A percentile compares a stretch with the other conserved stretches of the same genome.
Evolutionary conservation across 2,797 vertebrate species (phyloP).

Genomic region (Acanthurus lineatus): DNA sequence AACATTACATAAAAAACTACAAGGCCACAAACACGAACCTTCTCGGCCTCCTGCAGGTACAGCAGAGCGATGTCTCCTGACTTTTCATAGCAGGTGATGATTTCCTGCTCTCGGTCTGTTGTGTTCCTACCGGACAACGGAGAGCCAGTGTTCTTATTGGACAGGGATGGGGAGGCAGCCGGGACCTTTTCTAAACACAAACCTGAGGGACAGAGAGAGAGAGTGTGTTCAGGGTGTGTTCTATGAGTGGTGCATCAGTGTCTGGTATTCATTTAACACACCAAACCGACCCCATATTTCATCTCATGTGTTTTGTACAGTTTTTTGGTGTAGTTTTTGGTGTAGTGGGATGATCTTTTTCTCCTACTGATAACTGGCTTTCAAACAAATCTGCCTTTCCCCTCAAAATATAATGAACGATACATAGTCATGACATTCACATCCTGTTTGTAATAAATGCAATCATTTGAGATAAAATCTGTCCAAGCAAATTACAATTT

Average conservation of each 20-base stretch:
- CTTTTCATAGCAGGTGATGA: constrained; percentile 98
- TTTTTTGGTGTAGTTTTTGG: background rate
- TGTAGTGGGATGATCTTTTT: background rate
- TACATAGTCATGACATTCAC: background rate
- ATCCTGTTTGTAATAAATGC: constrained; percentile 22
- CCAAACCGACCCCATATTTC: background rate
- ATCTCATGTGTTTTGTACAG: background rate
- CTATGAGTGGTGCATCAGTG: background rate
- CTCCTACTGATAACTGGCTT: background rate
- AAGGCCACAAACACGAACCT: constrained; percentile 80
- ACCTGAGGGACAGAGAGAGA: constrained; percentile 56
- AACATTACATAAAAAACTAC: background rate
- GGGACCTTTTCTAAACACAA: constrained; percentile 82
- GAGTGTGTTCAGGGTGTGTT: background rate
- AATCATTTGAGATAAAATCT: constrained; percentile 1
- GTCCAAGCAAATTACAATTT: too few relatives aligned
- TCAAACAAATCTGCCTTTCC: background rate
- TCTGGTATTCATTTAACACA: background rate
- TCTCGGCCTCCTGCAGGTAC: constrained; percentile 98
- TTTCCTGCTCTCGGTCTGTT: constrained; percentile 91
- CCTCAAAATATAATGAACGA: constrained; percentile 24
- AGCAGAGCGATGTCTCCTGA: constrained; percentile 97
- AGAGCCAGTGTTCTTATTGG: constrained; percentile 87
- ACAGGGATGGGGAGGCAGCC: constrained; percentile 66
- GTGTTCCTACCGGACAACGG: constrained; percentile 86